Evolutionary conservation across 2,888 invertebrate species (phyloP).

Genomic region (Chouioia cunea): DNA sequence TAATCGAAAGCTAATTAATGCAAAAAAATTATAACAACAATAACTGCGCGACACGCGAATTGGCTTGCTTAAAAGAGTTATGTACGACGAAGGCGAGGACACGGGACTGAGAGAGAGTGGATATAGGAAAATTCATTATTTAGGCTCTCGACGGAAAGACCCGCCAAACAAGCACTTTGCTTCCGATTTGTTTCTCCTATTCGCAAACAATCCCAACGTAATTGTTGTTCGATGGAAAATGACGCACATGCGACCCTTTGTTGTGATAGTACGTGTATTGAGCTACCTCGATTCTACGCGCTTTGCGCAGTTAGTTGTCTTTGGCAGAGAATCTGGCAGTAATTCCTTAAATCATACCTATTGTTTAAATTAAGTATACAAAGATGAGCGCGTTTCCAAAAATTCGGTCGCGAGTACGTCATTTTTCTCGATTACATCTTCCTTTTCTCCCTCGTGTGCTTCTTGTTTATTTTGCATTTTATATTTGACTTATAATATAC

Average conservation of each 20-base stretch:
- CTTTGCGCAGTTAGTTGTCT: background rate
- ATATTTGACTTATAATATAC: conserved; percentile 15
- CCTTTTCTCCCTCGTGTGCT: background rate
- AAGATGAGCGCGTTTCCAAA: no score
- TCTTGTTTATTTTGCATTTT: background rate
- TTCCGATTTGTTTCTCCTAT: background rate
- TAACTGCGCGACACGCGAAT: no score
- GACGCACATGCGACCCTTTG: conserved; percentile 15
- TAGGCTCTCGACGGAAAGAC: no score
- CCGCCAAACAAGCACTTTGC: no score
- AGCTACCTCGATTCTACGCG: background rate
- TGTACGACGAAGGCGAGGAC: background rate
- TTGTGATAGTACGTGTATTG: no score
- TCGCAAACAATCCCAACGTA: background rate
- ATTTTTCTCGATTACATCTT: no score
- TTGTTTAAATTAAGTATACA: background rate
- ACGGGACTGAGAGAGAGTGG: background rate
- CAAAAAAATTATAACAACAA: no score
- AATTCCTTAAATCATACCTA: conserved; percentile 6
- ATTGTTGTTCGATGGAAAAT: background rate
- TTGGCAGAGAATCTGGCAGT: conserved; percentile 30
- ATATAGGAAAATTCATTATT: no score
- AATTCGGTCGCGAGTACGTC: conserved; percentile 21
- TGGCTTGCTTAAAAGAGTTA: no score
- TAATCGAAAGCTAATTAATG: no score